Conservation (phyloP, 2,113 vertebrate genomes). For the Gallinago media region DNA sequence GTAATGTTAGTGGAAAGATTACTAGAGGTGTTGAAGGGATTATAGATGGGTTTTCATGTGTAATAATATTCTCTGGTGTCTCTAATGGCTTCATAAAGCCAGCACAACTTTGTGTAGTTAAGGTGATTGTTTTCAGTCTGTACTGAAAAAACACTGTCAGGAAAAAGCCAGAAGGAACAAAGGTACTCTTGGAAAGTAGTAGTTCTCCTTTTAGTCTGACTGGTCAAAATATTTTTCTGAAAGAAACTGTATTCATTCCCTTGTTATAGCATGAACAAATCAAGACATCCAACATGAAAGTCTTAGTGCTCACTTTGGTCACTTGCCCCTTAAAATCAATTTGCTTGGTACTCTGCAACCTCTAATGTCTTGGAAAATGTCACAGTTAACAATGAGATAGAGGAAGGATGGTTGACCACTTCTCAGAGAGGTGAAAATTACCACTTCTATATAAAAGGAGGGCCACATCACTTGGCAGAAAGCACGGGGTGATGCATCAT, state of each 20-base stretch:
- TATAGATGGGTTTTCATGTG: not conserved
- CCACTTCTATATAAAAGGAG: not conserved
- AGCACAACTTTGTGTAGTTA: not conserved
- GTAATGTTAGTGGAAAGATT: not conserved
- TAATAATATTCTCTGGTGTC: not conserved
- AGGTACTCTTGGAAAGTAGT: not conserved
- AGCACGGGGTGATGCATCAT: not conserved
- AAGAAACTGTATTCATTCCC: not conserved
- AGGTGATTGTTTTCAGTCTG: not conserved
- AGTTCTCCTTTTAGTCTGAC: not conserved
- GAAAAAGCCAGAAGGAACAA: not conserved
- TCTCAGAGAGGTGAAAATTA: not conserved
- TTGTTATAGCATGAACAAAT: not conserved
- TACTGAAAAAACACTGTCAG: not conserved
- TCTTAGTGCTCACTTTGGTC: not conserved
- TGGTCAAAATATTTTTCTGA: not conserved
- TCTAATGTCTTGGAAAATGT: not conserved
- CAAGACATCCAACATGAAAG: not conserved
- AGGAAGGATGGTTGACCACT: not conserved
- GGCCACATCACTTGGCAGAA: not conserved
- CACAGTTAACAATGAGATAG: not conserved
- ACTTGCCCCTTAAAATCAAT: not conserved
- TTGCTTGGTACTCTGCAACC: not conserved
- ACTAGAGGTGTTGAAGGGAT: not conserved
- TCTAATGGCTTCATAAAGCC: not conserved